These are phyloP conservation scores for Teleopsis dalmanni DNA, from an alignment of 1,140 invertebrate species.

Conservation along the genomic window DNA sequence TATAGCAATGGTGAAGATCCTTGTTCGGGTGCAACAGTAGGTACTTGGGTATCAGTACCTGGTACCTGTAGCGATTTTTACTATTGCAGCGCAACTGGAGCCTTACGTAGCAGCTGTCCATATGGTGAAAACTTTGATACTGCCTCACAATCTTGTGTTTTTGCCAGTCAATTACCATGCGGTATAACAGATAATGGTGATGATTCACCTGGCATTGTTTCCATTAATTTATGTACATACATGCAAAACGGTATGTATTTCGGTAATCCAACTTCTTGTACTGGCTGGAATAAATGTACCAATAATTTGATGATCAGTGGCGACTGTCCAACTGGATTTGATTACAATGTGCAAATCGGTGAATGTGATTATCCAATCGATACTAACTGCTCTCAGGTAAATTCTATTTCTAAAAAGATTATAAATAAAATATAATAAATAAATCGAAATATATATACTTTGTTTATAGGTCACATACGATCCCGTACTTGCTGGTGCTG, in stretches of 20 bases:
- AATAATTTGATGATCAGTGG: constrained; percentile 12
- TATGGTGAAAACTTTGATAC: constrained; percentile 22
- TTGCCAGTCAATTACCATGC: constrained; percentile 12
- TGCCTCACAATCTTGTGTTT: constrained; percentile 14
- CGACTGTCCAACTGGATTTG: constrained; percentile 4
- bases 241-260: constrained; percentile 17
- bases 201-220: not conserved
- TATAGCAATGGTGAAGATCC: constrained; percentile 2
- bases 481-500: constrained; percentile 2
- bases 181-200: not conserved
- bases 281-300: constrained; percentile 17
- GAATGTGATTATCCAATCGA: constrained; percentile 15
- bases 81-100: constrained; percentile 18
- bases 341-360: constrained; percentile 11
- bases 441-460: not conserved
- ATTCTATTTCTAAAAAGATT: not conserved
- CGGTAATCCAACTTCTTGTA: constrained; percentile 18
- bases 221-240: constrained; percentile 20
- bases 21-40: constrained; percentile 14
- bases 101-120: constrained; percentile 14
- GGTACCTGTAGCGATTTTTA: constrained; percentile 18
- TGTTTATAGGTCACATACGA: constrained; percentile 19
- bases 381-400: constrained; percentile 17
- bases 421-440: not conserved
- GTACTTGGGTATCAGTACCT: constrained; percentile 11